A percentile compares a stretch with the other conserved stretches of the same genome.
Conservation (phyloP, 2,888 invertebrate species). For the Calephelis perditalis region DNA sequence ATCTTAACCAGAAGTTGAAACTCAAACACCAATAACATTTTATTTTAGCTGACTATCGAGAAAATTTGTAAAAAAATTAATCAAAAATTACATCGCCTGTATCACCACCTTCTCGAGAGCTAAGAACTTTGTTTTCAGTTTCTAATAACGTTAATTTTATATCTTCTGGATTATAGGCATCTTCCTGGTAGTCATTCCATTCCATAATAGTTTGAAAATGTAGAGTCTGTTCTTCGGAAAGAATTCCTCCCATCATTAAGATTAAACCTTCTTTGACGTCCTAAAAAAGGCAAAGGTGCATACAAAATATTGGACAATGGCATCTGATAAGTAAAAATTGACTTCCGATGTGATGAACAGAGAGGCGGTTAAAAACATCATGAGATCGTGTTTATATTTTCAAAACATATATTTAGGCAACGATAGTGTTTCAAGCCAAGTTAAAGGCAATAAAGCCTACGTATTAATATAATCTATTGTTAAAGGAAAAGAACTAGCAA, state of each 20-base stretch:
- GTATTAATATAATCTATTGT: too few relatives aligned
- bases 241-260: slow-evolving; percentile 81
- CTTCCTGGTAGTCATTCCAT: slow-evolving; percentile 69
- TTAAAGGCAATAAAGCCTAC: too few relatives aligned
- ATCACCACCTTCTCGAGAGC: slow-evolving; percentile 38
- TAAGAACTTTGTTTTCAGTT: slow-evolving; percentile 36
- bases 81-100: slow-evolving; percentile 39
- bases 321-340: too few relatives aligned
- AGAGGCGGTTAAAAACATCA: too few relatives aligned
- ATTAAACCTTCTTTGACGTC: slow-evolving; percentile 74
- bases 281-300: slow-evolving; percentile 42
- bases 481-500: too few relatives aligned
- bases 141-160: slow-evolving; percentile 57
- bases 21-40: too few relatives aligned
- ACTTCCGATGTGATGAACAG: too few relatives aligned
- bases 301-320: slow-evolving; percentile 1
- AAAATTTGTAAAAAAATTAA: background rate
- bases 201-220: slow-evolving; percentile 70
- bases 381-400: too few relatives aligned
- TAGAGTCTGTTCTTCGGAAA: slow-evolving; percentile 67
- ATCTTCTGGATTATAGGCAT: slow-evolving; percentile 57
- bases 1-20: too few relatives aligned
- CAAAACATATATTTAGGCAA: too few relatives aligned
- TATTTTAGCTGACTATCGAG: too few relatives aligned
- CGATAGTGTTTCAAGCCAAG: too few relatives aligned